Conservation (phyloP, 1,140 invertebrate genomes). For the Brachionus koreanus region DNA sequence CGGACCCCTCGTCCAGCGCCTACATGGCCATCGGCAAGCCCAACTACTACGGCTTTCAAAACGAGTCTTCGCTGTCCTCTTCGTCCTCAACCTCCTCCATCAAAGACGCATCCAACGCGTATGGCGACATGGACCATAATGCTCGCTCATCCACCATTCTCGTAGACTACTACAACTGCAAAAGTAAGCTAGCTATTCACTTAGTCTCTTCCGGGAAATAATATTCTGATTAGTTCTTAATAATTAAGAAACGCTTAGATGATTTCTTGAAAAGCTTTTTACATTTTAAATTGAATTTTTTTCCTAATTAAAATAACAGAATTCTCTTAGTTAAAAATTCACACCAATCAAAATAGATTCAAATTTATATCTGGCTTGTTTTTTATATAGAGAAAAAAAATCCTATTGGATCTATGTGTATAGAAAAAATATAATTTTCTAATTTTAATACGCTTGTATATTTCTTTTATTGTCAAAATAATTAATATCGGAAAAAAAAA, state of each 20-base stretch:
- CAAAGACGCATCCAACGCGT: neutral
- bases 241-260: conserved; percentile 29
- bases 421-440: neutral
- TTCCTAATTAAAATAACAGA: neutral
- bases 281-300: neutral
- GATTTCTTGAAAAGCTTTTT: conserved; percentile 23
- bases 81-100: neutral
- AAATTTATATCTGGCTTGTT: neutral
- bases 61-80: conserved; percentile 1
- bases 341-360: neutral
- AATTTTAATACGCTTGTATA: neutral
- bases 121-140: neutral
- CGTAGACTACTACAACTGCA: conserved; percentile 31
- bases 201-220: neutral
- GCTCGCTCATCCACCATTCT: neutral
- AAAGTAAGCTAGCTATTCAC: conserved; percentile 6
- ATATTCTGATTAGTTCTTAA: conserved; percentile 33
- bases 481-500: conserved; percentile 14
- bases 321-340: neutral
- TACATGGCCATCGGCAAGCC: neutral
- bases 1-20: neutral
- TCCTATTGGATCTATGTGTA: neutral
- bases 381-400: neutral
- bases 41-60: neutral
- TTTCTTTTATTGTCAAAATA: neutral